Conservation (phyloP, 2,888 invertebrate species). For the Pristionchus fissidentatus region DNA sequence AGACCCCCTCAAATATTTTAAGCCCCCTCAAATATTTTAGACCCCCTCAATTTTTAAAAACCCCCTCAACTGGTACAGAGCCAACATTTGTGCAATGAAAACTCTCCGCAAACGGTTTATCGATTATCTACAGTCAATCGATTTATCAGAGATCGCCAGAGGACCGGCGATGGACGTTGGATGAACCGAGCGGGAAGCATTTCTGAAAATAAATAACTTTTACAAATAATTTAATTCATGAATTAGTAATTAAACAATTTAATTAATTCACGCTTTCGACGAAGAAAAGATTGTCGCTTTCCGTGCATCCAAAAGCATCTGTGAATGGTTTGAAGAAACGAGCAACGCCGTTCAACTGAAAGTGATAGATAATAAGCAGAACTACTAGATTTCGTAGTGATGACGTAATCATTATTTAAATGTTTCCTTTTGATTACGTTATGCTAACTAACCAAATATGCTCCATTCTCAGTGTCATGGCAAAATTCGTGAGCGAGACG, state of each 20-base stretch:
- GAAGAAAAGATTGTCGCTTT: background rate
- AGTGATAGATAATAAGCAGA: no score
- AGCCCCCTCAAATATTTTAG: no score
- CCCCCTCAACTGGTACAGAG: no score
- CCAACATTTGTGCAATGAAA: no score
- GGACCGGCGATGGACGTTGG: slow-evolving; percentile 13
- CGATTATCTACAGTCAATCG: no score
- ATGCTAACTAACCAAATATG: background rate
- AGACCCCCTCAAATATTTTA: no score
- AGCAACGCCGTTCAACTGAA: slow-evolving; percentile 6
- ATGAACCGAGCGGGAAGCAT: slow-evolving; percentile 21
- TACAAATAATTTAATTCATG: background rate
- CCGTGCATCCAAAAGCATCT: background rate
- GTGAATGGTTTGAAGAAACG: slow-evolving; percentile 41
- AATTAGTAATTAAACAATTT: background rate
- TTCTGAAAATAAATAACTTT: background rate
- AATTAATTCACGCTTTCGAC: background rate
- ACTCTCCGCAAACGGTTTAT: no score
- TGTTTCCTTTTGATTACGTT: background rate
- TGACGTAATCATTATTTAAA: background rate
- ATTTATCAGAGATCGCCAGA: background rate
- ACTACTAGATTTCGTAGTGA: no score
- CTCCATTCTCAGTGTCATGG: background rate
- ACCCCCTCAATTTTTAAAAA: no score
- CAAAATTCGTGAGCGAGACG: background rate